Conservation (phyloP, 37 sponge, comb jelly and placozoan genomes). For the Crambe crambe region DNA sequence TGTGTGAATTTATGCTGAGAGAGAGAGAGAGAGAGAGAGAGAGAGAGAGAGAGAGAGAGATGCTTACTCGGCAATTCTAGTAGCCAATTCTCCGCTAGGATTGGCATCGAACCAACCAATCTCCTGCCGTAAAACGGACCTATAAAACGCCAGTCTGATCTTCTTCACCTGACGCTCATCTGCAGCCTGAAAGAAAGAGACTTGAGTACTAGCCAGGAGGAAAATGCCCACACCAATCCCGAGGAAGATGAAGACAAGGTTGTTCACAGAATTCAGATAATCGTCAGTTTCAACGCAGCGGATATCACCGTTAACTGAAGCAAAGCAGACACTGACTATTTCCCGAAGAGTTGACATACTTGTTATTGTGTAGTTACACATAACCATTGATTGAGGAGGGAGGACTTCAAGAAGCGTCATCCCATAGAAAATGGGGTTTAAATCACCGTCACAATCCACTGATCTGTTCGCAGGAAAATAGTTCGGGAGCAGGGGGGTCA, state of each 20-base stretch:
- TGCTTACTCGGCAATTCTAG: conserved; percentile 67
- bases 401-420: not conserved
- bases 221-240: conserved; percentile 49
- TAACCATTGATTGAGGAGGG: not conserved
- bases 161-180: conserved; percentile 69
- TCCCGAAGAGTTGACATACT: not conserved
- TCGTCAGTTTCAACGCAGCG: conserved; percentile 4
- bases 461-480: not conserved
- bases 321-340: not conserved
- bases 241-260: conserved; percentile 26
- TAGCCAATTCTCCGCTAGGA: conserved; percentile 67
- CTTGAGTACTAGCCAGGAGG: conserved; percentile 45
- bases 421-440: not conserved
- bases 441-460: not conserved
- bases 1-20: not conserved
- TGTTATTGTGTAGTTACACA: not conserved
- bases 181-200: conserved; percentile 63
- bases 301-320: not conserved
- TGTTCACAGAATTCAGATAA: conserved; percentile 1
- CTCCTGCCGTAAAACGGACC: conserved; percentile 77
- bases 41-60: not conserved
- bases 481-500: not conserved
- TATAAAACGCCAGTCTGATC: conserved; percentile 59
- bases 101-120: conserved; percentile 90
- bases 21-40: not conserved